These are phyloP conservation scores for Drosophila mimica DNA, from an alignment of 2,888 invertebrate genomes.

Conservation along the genomic window DNA sequence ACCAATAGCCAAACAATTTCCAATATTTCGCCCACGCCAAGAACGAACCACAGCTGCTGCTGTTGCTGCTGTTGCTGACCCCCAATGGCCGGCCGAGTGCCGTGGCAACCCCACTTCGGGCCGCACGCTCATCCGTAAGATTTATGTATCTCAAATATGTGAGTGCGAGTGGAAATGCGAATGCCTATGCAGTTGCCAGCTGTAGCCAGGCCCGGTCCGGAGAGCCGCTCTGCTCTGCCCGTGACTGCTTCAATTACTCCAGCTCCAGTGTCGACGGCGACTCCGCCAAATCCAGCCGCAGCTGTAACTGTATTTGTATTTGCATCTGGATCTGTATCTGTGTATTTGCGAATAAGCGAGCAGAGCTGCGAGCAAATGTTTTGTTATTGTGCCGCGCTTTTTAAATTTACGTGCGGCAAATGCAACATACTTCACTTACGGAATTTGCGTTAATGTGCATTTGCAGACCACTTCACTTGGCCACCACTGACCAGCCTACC, in stretches of 20 bases:
- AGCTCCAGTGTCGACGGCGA: constrained; percentile 24
- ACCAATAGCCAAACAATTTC: constrained; percentile 16
- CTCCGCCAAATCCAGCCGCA: constrained; percentile 46
- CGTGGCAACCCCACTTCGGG: constrained; percentile 39
- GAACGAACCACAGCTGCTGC: constrained; percentile 39
- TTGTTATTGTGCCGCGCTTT: constrained; percentile 78
- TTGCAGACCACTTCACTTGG: constrained; percentile 81
- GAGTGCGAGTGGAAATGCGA: constrained; percentile 65
- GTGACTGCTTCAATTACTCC: constrained; percentile 55
- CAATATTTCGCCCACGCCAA: constrained; percentile 33
- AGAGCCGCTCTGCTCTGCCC: constrained; percentile 20
- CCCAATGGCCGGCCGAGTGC: constrained; percentile 30
- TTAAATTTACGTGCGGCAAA: constrained; percentile 82
- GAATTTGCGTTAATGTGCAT: constrained; percentile 82
- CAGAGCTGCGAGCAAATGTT: constrained; percentile 53
- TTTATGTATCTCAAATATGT: constrained; percentile 80
- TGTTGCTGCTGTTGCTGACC: constrained; percentile 32
- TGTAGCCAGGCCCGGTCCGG: constrained; percentile 29
- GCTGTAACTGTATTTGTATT: constrained; percentile 38
- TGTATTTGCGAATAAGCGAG: constrained; percentile 60
- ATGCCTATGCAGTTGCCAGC: constrained; percentile 73
- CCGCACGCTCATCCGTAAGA: constrained; percentile 72
- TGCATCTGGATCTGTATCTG: background rate
- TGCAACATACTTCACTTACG: constrained; percentile 82
- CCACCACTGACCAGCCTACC: constrained; percentile 29